Conservation (phyloP, 2,113 vertebrate genomes). For the Sapayoa aenigma region DNA sequence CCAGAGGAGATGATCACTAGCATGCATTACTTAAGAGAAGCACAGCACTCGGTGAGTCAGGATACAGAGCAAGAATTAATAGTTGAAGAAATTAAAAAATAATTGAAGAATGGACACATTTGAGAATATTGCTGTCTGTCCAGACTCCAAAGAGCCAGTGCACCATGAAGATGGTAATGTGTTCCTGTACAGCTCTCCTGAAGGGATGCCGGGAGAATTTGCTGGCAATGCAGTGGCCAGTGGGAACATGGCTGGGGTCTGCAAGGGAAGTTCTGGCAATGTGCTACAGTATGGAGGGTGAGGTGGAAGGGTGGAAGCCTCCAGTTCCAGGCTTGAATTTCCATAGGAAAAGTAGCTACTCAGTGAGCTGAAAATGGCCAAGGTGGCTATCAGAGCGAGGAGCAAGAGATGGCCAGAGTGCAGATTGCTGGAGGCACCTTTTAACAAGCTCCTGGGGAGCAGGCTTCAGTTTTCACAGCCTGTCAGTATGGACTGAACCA, state of each 20-base stretch:
- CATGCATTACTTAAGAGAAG: background rate
- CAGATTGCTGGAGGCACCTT: background rate
- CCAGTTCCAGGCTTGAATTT: background rate
- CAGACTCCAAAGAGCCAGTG: background rate
- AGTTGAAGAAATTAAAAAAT: background rate
- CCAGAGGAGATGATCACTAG: slow-evolving; percentile 24
- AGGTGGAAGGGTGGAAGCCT: background rate
- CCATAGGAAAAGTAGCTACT: background rate
- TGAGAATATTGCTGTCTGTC: background rate
- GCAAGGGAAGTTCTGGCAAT: background rate
- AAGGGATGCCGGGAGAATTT: background rate
- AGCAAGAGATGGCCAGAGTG: background rate
- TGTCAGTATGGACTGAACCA: background rate
- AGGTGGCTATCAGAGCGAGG: background rate
- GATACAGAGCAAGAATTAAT: background rate
- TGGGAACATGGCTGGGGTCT: background rate
- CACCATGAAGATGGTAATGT: background rate
- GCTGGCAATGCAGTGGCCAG: background rate
- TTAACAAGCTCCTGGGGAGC: background rate
- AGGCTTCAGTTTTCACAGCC: background rate
- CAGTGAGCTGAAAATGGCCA: background rate
- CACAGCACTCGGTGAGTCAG: background rate
- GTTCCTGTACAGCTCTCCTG: background rate
- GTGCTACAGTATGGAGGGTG: background rate
- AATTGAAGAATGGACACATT: background rate